Evolutionary conservation across 2,113 vertebrate species (phyloP), one percentile per base, ranked within the genome.

Genomic region (Corythoichthys intestinalis): DNA sequence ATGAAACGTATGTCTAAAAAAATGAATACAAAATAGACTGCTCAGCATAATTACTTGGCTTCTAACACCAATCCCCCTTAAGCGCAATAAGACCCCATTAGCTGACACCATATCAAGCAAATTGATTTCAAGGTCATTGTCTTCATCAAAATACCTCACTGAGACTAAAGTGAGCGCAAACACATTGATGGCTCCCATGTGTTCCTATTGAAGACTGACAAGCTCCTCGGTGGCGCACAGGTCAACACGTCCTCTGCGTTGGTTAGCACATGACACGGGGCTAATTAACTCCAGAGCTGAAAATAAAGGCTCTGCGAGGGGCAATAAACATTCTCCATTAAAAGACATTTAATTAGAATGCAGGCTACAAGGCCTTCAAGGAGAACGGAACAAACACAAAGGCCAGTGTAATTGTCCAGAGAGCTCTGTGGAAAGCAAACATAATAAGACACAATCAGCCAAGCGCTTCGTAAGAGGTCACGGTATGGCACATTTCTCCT

Each of bases 291-390:
- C 67, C 56, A 74, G 46, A 77, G 82, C 58, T 2, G 74, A 83
- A 85, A 88, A 85, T 73, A 69, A 81, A 83, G 80, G 57, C 77
- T 77, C 83, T 83, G 83, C 66, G 77, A 85, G 84, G 74, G 78
- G 75, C 80, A 85, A 86, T 88, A 87, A 87, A 86, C 77, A 78
- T 69, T 83, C 66, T 76, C 82, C 76, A 83, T 89, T 88, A 90
- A 89, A 88, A 80, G 69, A 56, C 54, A 65, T 71, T 80, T 86
- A 88, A 91, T 91, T 88, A 84, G 75, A 82, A 85, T 85, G 72
- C 87, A 73, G 76, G 71, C 82, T 78, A 87, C 74, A 80, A 71
- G 80, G 69, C 80, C 81, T 85, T 86, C 83, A 86, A 88, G 81
- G 85, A 79, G 86, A 83, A 71, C 77, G 80, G 58, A 83, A 84